Base-by-base conservation (phyloP, 2,888 invertebrate genomes). In the Plebejus anna region DNA sequence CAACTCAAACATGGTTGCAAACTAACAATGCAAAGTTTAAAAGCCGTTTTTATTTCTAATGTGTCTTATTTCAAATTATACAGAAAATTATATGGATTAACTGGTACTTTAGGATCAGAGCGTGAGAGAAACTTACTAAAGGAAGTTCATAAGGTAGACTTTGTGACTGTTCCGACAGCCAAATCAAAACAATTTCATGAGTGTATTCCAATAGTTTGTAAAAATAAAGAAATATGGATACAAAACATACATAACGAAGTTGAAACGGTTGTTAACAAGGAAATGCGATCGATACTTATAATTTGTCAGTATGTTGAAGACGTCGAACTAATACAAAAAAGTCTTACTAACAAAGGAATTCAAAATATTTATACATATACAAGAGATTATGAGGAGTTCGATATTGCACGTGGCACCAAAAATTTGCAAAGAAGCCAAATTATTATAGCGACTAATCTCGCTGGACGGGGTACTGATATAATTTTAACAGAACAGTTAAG, bases 1-100 rank as follows among this genome's bases (percentile, higher is more conserved):
- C 76, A 76, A 72, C 76, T 76, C 16, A 76, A 76, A 47, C 76
- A 76, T 76, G 76, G 76, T 55, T 76, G 76, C 36, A 76, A 76
- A 72, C n/a, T 76, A 42, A 72, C 76, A 4, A 76, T 76, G 76
- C 76, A 71, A 38, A 76, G 71, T 38, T 76, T 76, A 42, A 76
- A 76, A 55, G 76, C 76, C 3, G 76, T 76, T 76, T 76, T 76
- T 38, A 42, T 76, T 42, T 76, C 76, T 36, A 76, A 76, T 57
- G 76, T 76, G n/a, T 76, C 76, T 38, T 76, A 71, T 59, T 76
- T 76, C 7, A 76, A 76, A 76, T 71, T 76, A 11, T 76, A 76
- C 42, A 72, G 9, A 28, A 76, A 71, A 38, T n/a, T 76, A n/a
- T 76, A 76, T 55, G 76, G 76, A 38, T 22, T 76, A 28, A 76